Conservation (phyloP, 2,113 vertebrate genomes). For the Xiphorhynchus elegans region DNA sequence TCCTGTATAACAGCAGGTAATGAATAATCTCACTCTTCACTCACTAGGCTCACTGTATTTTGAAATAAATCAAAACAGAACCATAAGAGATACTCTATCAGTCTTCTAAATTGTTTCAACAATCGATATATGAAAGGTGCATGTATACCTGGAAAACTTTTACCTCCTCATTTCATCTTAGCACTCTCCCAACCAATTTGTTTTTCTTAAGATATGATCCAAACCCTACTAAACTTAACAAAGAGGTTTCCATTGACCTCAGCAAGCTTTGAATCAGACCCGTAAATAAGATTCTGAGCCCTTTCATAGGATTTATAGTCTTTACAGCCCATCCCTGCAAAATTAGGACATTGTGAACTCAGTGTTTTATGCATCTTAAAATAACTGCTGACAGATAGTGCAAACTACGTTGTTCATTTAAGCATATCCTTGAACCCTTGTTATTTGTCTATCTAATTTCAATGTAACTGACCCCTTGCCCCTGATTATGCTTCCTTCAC, state of each 20-base stretch:
- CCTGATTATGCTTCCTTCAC: background rate
- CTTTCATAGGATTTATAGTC: background rate
- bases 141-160: background rate
- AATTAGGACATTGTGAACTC: background rate
- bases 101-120: background rate
- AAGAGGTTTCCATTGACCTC: background rate
- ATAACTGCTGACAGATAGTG: background rate
- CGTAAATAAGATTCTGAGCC: background rate
- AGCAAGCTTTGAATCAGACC: background rate
- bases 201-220: background rate
- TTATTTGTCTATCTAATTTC: background rate
- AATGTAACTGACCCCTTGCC: background rate
- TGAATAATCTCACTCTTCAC: background rate
- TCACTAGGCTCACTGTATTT: background rate
- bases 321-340: background rate
- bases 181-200: background rate
- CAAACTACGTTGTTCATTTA: background rate
- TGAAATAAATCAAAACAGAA: background rate
- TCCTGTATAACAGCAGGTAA: background rate
- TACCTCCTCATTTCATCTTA: background rate
- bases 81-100: background rate
- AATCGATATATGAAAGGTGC: background rate
- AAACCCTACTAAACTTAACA: background rate
- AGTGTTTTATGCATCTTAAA: background rate
- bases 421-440: background rate